Evolutionary conservation across 1,140 invertebrate genomes (phyloP).

Genomic region (Kradibia gibbosae): DNA sequence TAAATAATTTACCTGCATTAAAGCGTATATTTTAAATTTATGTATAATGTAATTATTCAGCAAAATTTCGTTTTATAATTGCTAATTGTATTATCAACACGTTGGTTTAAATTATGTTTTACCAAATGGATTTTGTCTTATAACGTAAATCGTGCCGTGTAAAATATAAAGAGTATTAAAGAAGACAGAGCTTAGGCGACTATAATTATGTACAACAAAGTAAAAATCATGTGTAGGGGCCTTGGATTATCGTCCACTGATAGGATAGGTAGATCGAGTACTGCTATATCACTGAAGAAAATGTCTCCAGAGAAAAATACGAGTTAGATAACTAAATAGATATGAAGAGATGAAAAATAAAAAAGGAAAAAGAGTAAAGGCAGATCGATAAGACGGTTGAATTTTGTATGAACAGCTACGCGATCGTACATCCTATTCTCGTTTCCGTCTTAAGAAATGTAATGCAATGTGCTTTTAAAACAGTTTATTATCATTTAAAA

Average conservation of each 20-base stretch:
- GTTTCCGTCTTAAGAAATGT: constrained; percentile 44
- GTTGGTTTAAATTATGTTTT: too few species aligned
- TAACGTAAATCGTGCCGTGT: constrained; percentile 33
- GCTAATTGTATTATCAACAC: too few species aligned
- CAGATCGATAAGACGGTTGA: not conserved
- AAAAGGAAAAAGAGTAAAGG: not conserved
- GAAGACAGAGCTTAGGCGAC: constrained; percentile 55
- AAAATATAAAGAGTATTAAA: constrained; percentile 29
- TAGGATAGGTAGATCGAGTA: not conserved
- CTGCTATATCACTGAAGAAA: not conserved
- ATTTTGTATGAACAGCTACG: constrained; percentile 8
- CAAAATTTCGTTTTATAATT: too few species aligned
- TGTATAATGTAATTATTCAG: too few species aligned
- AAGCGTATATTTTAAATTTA: too few species aligned
- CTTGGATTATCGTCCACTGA: constrained; percentile 57
- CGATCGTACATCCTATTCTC: constrained; percentile 51
- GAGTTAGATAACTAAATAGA: not conserved
- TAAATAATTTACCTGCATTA: too few species aligned
- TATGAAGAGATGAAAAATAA: not conserved
- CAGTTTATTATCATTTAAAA: constrained; percentile 53
- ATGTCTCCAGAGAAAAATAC: not conserved
- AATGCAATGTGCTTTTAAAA: constrained; percentile 58
- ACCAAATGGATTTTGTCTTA: not conserved
- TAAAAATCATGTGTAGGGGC: constrained; percentile 60
- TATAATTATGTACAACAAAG: constrained; percentile 69